Evolutionary conservation across 2,888 invertebrate genomes (phyloP).

Genomic region (Acleris sparsana): DNA sequence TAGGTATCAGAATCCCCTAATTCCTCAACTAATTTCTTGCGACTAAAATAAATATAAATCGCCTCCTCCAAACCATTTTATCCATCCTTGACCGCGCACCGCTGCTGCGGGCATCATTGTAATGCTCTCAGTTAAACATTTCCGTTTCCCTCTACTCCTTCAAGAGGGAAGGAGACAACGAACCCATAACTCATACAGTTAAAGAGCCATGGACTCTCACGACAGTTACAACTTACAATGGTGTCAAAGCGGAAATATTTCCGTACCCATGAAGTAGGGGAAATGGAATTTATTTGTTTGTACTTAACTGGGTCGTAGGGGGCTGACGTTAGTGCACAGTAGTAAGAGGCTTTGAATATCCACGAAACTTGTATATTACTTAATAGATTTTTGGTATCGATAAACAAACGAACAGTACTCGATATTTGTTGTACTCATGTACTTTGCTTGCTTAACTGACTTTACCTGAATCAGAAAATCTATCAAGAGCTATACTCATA

Average conservation of each 20-base stretch:
- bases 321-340: conserved; percentile 18
- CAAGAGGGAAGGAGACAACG: conserved; percentile 46
- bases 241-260: conserved; percentile 74
- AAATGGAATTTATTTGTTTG: conserved; percentile 50
- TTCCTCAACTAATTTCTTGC: too few relatives aligned
- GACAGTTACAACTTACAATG: conserved; percentile 68
- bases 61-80: not conserved
- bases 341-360: conserved; percentile 13
- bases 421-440: too few relatives aligned
- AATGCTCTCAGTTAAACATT: conserved; percentile 46
- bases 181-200: conserved; percentile 56
- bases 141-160: conserved; percentile 46
- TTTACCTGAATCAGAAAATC: too few relatives aligned
- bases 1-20: too few relatives aligned
- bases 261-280: conserved; percentile 54
- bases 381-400: too few relatives aligned
- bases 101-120: conserved; percentile 47
- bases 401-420: not conserved
- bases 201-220: conserved; percentile 64
- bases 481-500: too few relatives aligned
- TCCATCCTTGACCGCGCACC: conserved; percentile 28
- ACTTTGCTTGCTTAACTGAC: too few relatives aligned
- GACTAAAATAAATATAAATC: too few relatives aligned
- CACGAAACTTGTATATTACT: not conserved
- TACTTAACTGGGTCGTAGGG: conserved; percentile 29